phyloP scores from a whole-genome alignment of 2,797 vertebrate genomes.

The Mastacembelus armatus region DNA sequence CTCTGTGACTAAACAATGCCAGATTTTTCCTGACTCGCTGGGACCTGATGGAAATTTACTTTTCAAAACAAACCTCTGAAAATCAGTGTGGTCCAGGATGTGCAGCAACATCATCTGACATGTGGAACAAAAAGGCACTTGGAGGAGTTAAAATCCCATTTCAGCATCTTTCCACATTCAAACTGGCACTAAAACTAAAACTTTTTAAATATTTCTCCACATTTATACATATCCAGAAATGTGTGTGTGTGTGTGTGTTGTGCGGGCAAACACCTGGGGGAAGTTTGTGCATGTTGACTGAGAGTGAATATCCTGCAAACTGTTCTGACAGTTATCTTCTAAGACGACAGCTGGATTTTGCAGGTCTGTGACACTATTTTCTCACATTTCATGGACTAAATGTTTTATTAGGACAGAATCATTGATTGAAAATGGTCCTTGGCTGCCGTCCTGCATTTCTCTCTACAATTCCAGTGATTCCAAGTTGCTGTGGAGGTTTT shows the following conservation, averaged over 20 bases:
- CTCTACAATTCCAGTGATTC: neutral
- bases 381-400: neutral
- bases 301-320: neutral
- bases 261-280: neutral
- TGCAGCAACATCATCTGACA: neutral
- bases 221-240: too few relatives aligned
- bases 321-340: neutral
- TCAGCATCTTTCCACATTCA: too few relatives aligned
- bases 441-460: neutral
- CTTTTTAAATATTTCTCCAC: too few relatives aligned
- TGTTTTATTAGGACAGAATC: neutral
- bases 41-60: neutral
- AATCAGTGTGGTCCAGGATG: neutral
- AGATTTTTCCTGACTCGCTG: neutral
- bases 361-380: neutral
- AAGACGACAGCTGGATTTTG: too few relatives aligned
- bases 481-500: conserved; percentile 37
- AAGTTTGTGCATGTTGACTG: neutral
- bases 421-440: neutral
- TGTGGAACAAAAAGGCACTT: neutral
- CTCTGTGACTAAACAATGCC: neutral
- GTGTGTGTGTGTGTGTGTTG: neutral
- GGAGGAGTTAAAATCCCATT: too few relatives aligned
- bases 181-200: too few relatives aligned
- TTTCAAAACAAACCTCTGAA: neutral